Base-by-base conservation (phyloP, 2,888 invertebrate species). In the Ptychoptera contaminata region DNA sequence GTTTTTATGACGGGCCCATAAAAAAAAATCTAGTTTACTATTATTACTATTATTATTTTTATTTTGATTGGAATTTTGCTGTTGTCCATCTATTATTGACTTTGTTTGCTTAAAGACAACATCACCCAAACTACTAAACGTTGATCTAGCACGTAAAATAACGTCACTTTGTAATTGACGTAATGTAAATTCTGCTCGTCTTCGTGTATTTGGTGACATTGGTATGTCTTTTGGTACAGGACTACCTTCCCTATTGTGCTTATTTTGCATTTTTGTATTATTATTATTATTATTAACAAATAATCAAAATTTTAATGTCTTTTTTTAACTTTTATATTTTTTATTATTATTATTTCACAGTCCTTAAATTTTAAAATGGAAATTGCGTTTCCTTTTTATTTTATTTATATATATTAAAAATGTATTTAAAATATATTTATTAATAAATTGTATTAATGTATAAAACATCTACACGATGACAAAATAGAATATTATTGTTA, bases 1-100 rank as follows among this genome's bases (percentile, higher is more conserved):
- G 57, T 61, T 48, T 54, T 59, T 59, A 37, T 60, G 55, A 10
- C 59, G 47, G 29, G 47, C 43, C 65, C 65, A 65, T 31, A 63
- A 61, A 11, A 64, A 52, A 41, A 65, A 65, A 43, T 65, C 32
- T 9, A 32, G 4, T 32, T 9, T 32, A 32, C 32, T 32, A 11
- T n/a, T 32, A n/a, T 32, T 32, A 32, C 9, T n/a, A 32, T n/a
- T 32, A 7, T 32, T 32, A 32, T 32, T 32, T 32, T 32, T 4
- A 32, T n/a, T 30, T 14, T 16, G 30, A 7, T 5, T 29, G 32
- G 2, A 14, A n/a, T 14, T 31, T 32, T 34, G 14, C 7, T n/a
- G 16, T 9, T 12, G 14, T 14, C 29, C 23, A 37, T 43, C 31
- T 5, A 23, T 23, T 5, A 23, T 23, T n/a, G 15, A 16, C 30